phyloP scores from a whole-genome alignment of 2,797 vertebrate genomes.

The Anguilla marmorata region DNA sequence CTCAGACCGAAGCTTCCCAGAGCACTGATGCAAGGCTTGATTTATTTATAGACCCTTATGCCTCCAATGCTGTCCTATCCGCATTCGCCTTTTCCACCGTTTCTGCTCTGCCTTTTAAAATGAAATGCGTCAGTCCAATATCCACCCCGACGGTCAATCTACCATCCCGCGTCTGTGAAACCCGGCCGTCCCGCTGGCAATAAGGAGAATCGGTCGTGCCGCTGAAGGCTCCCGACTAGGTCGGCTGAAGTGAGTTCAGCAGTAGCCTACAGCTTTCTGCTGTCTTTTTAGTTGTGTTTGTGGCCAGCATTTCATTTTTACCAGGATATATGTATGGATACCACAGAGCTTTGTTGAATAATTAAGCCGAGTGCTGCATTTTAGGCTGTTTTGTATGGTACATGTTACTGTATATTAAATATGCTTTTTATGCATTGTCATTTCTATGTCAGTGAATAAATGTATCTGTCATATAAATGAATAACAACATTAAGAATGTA shows the following conservation, averaged over 20 bases:
- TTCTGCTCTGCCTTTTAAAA: slow-evolving; percentile 1
- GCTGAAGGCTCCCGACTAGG: neutral
- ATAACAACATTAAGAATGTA: neutral
- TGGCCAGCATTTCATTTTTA: neutral
- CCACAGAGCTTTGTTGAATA: neutral
- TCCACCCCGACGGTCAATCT: neutral
- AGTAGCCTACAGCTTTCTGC: neutral
- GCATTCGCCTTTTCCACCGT: neutral
- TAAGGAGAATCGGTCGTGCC: neutral
- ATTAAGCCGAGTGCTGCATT: neutral
- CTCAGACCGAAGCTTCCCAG: slow-evolving; percentile 24
- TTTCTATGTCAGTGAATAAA: neutral
- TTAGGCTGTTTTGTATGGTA: neutral
- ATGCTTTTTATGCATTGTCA: neutral
- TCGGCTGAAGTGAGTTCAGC: neutral
- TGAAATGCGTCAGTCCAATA: neutral
- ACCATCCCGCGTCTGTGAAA: neutral
- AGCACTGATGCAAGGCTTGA: slow-evolving; percentile 12
- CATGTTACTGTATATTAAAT: neutral
- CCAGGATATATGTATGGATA: neutral
- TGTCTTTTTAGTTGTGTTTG: neutral
- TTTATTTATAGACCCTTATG: neutral
- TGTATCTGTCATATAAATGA: neutral
- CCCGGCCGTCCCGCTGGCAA: neutral
- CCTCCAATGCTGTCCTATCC: neutral